Base-by-base conservation (phyloP, 2,888 invertebrate species). In the Orthosia gracilis region DNA sequence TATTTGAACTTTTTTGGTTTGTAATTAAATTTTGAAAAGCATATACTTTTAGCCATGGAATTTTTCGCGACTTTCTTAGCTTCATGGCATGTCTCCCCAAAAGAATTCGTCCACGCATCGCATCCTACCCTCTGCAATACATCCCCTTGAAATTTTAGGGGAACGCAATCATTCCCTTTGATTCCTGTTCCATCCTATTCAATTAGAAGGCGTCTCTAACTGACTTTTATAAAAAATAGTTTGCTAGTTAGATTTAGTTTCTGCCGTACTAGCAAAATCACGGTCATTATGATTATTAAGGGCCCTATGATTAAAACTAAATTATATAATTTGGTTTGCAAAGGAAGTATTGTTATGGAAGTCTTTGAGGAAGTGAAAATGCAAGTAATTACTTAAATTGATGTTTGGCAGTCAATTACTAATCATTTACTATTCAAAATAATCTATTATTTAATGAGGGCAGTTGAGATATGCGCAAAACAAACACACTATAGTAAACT, bases 141-240 rank as follows among this genome's bases (percentile, higher is more conserved):
- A 91, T 90, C 94, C 96, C 96, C 93, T 92, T 92, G 91, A 93
- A 94, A 92, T 89, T 92, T 89, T 91, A 91, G 94, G 96, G 95
- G 95, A 94, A 93, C 92, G 93, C 94, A 94, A 96, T 95, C 95
- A 95, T 96, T 95, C 94, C 94, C 94, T 96, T 96, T 96, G 96
- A 96, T 95, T 96, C 91, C 91, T 94, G 92, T 94, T 93, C 94
- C 96, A 91, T 94, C 94, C 94, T 93, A 95, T 96, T 96, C 95
- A 96, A 96, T 96, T 96, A 96, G 94, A 90, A 95, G 94, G 93
- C 94, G 93, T 92, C 94, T 94, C 92, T 93, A 92, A 93, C 92
- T 92, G 93, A 91, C 92, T 94, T 84, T 91, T 89, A 90, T 89
- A 89, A 91, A 90, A 92, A 93, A 93, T 88, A 69, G 85, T 85